Percentiles rank a stretch among this genome's conserved stretches.
These are phyloP conservation scores for Sorex araneus DNA, from an alignment of 2,113 vertebrate genomes.

Conservation along the genomic window DNA sequence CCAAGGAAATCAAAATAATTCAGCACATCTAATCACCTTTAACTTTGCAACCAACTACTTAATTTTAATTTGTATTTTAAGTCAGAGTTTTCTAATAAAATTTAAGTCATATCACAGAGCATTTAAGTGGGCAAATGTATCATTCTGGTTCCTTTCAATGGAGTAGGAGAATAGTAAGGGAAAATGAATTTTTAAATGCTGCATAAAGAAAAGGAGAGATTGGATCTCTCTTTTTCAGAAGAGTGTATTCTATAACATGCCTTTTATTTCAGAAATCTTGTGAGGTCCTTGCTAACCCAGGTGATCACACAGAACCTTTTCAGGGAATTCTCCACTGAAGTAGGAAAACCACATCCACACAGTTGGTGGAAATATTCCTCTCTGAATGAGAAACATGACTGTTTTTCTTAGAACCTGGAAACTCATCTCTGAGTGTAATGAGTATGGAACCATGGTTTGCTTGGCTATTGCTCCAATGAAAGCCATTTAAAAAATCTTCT, in stretches of 20 bases:
- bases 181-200: slow-evolving; percentile 49
- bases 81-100: slow-evolving; percentile 1
- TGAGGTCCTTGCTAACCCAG: slow-evolving; percentile 41
- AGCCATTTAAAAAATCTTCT: background rate
- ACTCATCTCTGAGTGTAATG: background rate
- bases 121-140: background rate
- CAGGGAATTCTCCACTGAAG: background rate
- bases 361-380: slow-evolving; percentile 37
- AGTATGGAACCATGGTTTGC: background rate
- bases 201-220: background rate
- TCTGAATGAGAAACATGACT: slow-evolving; percentile 35
- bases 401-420: slow-evolving; percentile 1
- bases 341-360: slow-evolving; percentile 38
- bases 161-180: background rate
- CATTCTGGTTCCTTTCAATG: slow-evolving; percentile 16
- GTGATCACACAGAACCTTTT: background rate
- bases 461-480: background rate
- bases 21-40: background rate
- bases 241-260: background rate
- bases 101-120: slow-evolving; percentile 15
- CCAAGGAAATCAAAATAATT: slow-evolving; percentile 28
- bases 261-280: background rate
- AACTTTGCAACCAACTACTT: background rate
- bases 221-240: slow-evolving; percentile 5
- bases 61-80: slow-evolving; percentile 25